Conservation (phyloP, 1,140 invertebrate genomes). For the Scaptomyza hsui region DNA sequence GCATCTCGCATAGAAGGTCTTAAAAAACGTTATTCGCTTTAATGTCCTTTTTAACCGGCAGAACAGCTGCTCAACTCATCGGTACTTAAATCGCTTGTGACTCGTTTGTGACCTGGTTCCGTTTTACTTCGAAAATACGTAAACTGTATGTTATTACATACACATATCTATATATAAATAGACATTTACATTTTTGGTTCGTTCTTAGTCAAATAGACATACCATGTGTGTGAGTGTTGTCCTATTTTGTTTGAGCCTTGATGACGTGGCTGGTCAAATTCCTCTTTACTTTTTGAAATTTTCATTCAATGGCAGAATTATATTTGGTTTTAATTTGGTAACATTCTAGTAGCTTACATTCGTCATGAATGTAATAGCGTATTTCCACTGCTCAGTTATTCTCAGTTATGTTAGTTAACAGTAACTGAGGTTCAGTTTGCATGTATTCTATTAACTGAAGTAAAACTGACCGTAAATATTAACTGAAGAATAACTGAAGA, state of each 20-base stretch:
- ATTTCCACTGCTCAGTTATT: no score
- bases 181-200: constrained; percentile 10
- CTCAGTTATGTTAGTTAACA: no score
- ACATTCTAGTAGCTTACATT: no score
- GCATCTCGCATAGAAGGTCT: no score
- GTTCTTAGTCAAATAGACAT: constrained; percentile 24
- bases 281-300: constrained; percentile 20
- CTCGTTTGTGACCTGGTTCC: constrained; percentile 39
- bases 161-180: background rate
- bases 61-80: background rate
- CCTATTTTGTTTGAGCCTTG: constrained; percentile 5
- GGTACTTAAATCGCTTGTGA: constrained; percentile 5
- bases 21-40: constrained; percentile 2
- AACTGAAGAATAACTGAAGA: no score
- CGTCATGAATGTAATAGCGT: no score
- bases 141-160: constrained; percentile 3
- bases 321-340: constrained; percentile 16
- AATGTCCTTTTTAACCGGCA: constrained; percentile 4
- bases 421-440: no score
- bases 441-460: no score
- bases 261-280: constrained; percentile 30
- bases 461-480: no score
- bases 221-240: constrained; percentile 14
- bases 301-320: constrained; percentile 33
- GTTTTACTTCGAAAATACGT: no score